phyloP scores from a whole-genome alignment of 2,888 invertebrate species.

The Listrodromus nycthemerus region DNA sequence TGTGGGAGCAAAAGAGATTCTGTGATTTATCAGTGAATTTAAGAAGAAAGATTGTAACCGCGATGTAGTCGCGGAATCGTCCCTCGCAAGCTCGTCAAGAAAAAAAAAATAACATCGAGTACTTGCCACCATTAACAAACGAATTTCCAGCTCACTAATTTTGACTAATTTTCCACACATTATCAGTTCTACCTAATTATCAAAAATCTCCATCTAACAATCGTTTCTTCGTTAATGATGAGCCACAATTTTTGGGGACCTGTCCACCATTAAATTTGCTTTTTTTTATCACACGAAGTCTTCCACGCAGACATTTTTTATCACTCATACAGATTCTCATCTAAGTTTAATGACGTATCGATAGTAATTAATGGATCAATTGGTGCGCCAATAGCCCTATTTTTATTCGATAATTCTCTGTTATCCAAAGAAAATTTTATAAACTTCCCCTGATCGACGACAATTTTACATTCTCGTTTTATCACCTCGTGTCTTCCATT shows the following conservation, averaged over 20 bases:
- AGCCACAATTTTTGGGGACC: no score
- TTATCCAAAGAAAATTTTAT: neutral
- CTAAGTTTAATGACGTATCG: neutral
- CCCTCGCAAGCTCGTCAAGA: conserved; percentile 5
- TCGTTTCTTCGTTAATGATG: no score
- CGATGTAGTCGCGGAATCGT: conserved; percentile 31
- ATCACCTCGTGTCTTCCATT: neutral
- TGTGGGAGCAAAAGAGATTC: conserved; percentile 41
- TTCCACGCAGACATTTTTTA: neutral
- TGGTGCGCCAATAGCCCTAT: neutral
- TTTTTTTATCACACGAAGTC: neutral
- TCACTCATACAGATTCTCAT: neutral
- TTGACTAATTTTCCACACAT: neutral
- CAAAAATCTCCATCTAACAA: no score
- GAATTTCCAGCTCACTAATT: neutral
- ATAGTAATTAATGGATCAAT: neutral
- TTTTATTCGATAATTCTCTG: neutral
- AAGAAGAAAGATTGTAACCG: conserved; percentile 25
- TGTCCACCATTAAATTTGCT: neutral
- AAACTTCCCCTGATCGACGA: no score
- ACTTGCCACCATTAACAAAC: neutral
- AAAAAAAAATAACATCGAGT: no score
- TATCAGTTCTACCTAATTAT: no score
- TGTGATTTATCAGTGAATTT: conserved; percentile 51
- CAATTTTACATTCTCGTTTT: neutral